Evolutionary conservation across 2,888 invertebrate species (phyloP), one percentile per base, ranked within the genome.

Genomic region (Gibbula magus): DNA sequence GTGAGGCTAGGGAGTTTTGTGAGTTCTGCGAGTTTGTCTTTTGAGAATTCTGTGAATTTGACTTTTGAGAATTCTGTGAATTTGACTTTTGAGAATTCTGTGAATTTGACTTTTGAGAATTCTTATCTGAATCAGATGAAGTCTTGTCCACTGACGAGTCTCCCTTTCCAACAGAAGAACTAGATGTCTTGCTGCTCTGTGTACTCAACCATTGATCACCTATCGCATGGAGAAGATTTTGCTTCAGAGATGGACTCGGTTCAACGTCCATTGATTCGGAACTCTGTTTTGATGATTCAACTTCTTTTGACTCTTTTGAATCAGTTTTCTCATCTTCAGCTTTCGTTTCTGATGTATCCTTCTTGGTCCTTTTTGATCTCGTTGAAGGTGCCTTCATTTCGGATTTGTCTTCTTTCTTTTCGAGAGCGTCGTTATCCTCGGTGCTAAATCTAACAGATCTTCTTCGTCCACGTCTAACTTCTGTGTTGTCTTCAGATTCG

Each of bases 171-270:
- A 32, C 20, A 18, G 78, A 67, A 35, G 78, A 78, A 22, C 70
- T 73, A 4, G 61, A 66, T 35, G 53, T 56, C 29, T 67, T 82
- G 51, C 80, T 80, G 35, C 80, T 80, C 0, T 61, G 16, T n/a
- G 76, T 76, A 45, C 80, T 80, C 7, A 80, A 53, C 39, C 75
- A 20, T 45, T 66, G 70, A 22, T 77, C 77, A 18, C 75, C 80
- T 0, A 52, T 16, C 2, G 52, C 78, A 22, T 70, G 76, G 45
- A 80, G 4, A 4, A 80, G 66, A 73, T 80, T 82, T 20, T 75
- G 82, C 54, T 82, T 70, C 29, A 80, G 75, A 7, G 76, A 22
- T 18, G 75, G 76, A 75, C 75, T 75, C 1, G 75, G 53, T 0
- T 52, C 32, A 67, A 67, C 29, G 13, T 67, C 67, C 25, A 32